Base-by-base conservation (phyloP, 92 coral and sea anemone species). In the Porites evermanni region DNA sequence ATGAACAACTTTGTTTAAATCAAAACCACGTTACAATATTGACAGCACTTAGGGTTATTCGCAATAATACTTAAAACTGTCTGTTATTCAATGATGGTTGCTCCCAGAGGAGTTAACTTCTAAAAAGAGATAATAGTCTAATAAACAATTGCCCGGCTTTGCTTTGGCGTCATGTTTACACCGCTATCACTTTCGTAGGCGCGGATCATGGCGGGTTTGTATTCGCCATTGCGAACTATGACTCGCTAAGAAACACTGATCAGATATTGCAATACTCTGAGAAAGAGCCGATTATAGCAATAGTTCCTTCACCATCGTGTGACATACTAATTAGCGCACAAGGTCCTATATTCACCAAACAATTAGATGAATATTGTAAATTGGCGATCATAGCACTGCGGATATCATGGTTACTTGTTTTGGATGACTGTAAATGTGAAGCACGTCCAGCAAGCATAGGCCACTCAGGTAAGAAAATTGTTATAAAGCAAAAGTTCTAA, bases 181-280 rank as follows among this genome's bases (percentile, higher is more conserved):
- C 5, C 32, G 69, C 52, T 53, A 80, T 52, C 66, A 68, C 14
- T 68, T 51, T 56, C 86, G 23, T 7, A 70, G 38, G 7, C 58
- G 10, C 13, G 7, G 64, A 20, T 32, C 75, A 19, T 70, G 17
- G 47, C 47, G 47, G 7, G 12, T 5, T 29, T n/a, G 78, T 81
- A 81, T 81, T 81, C 53, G 86, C 86, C 71, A 77, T 70, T 81
- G 86, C 58, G 86, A 81, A 81, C 16, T 63, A 9, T 12, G 58
- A 17, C 60, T 80, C n/a, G 19, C 67, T 53, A 50, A 70, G 50
- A 70, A 70, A 26, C 12, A 44, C 76, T 29, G 60, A 54, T 2
- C 12, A 69, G 54, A 69, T 19, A 81, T 81, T 70, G 70, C 38
- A 68, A 44, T 56, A 69, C 53, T 60, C 24, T 77, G 68, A 53